Evolutionary conservation across 92 coral and sea anemone species (phyloP).

Genomic region (Parazoanthus swiftii): DNA sequence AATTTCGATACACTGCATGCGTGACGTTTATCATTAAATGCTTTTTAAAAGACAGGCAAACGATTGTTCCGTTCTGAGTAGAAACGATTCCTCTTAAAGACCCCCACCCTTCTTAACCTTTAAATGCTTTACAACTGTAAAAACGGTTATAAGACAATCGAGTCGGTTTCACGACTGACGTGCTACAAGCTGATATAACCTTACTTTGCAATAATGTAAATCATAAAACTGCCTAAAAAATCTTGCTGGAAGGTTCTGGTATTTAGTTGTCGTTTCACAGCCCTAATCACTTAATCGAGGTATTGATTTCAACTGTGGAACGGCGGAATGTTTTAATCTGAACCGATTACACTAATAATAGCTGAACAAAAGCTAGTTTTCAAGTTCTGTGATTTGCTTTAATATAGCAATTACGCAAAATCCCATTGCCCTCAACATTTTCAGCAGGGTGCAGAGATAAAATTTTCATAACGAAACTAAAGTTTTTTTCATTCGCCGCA

Average conservation of each 20-base stretch:
- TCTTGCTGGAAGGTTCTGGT: not conserved
- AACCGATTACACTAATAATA: not conserved
- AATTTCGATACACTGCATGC: not conserved
- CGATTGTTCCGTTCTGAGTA: not conserved
- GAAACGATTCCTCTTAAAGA: not conserved
- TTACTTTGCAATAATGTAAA: not conserved
- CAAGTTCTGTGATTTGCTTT: not conserved
- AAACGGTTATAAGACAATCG: not conserved
- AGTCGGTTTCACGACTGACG: too few species aligned
- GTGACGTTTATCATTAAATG: not conserved
- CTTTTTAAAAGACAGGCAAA: not conserved
- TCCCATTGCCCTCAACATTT: not conserved
- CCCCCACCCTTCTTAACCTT: not conserved
- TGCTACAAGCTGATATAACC: not conserved
- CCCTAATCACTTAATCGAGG: not conserved
- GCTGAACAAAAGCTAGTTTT: not conserved
- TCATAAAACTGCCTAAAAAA: not conserved
- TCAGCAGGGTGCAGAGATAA: conserved; percentile 17
- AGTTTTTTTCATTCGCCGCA: not conserved
- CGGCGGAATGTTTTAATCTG: not conserved
- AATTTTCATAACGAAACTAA: not conserved
- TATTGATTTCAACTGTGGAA: not conserved
- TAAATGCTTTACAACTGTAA: not conserved
- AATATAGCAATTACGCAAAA: not conserved
- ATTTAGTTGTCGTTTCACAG: too few species aligned